Evolutionary conservation across 2,888 invertebrate genomes (phyloP).

Genomic region (Cerceris rybyensis): DNA sequence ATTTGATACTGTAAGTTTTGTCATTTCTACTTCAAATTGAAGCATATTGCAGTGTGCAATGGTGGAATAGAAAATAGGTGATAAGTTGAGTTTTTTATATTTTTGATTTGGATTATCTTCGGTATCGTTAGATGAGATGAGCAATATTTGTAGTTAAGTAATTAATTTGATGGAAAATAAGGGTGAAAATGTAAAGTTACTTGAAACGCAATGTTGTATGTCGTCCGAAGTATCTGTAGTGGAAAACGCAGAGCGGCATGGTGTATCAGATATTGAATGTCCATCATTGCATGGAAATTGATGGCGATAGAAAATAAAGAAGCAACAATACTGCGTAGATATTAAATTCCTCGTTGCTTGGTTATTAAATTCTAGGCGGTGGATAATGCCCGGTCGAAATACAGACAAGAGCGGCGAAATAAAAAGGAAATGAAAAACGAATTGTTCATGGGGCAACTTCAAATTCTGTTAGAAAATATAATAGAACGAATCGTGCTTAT

Average conservation of each 20-base stretch:
- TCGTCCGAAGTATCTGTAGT: slow-evolving; percentile 20
- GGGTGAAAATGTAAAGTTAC: not conserved
- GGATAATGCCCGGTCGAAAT: too few relatives aligned
- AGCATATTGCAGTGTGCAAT: too few relatives aligned
- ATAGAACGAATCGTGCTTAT: not conserved
- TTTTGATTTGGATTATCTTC: too few relatives aligned
- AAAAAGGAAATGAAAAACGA: not conserved
- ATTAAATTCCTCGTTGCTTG: slow-evolving; percentile 39
- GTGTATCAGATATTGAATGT: slow-evolving; percentile 40
- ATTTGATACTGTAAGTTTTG: too few relatives aligned
- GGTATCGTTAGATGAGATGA: too few relatives aligned
- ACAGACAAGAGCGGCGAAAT: not conserved
- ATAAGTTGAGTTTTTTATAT: too few relatives aligned
- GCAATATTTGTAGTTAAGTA: too few relatives aligned
- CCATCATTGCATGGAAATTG: slow-evolving; percentile 37
- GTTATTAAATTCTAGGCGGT: not conserved
- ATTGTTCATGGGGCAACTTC: not conserved
- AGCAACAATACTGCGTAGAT: slow-evolving; percentile 27
- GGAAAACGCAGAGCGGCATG: slow-evolving; percentile 43
- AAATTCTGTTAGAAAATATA: not conserved
- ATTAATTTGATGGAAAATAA: too few relatives aligned
- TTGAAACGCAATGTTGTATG: not conserved
- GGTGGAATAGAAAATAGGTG: too few relatives aligned
- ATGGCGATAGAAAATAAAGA: slow-evolving; percentile 50
- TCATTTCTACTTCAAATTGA: too few relatives aligned